Evolutionary conservation across 2,888 invertebrate genomes (phyloP).

Genomic region (Watsonalla cultraria): DNA sequence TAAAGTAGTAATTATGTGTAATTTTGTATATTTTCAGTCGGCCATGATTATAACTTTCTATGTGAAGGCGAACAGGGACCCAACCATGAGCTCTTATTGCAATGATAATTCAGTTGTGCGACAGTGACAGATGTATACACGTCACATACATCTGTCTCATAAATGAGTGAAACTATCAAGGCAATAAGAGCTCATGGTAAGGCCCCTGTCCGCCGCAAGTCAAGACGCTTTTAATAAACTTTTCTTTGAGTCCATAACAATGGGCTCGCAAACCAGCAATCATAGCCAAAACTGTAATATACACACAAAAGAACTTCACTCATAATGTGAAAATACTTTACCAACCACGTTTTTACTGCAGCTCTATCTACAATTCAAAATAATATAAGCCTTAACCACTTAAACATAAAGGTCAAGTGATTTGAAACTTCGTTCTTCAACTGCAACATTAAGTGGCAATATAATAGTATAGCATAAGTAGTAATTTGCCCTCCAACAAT

Average conservation of each 20-base stretch:
- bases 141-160: no score
- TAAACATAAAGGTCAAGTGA: background rate
- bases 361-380: background rate
- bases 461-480: constrained; percentile 24
- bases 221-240: constrained; percentile 5
- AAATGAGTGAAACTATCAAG: no score
- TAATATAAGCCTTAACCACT: no score
- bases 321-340: constrained; percentile 25
- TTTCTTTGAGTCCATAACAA: constrained; percentile 15
- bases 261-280: constrained; percentile 14
- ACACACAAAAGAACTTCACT: constrained; percentile 24
- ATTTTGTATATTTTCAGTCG: background rate
- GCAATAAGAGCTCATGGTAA: no score
- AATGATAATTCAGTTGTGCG: no score
- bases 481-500: constrained; percentile 22
- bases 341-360: constrained; percentile 4
- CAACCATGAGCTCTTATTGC: no score
- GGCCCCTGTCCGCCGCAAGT: constrained; percentile 14
- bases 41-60: background rate
- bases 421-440: background rate
- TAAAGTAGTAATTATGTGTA: background rate
- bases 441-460: background rate
- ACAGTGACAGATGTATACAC: no score
- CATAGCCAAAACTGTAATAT: constrained; percentile 16
- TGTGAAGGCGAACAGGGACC: constrained; percentile 7